Percentiles rank a stretch among this genome's conserved stretches.
These are phyloP conservation scores for Rhizomys pruinosus DNA, from an alignment of 2,113 vertebrate genomes.

Conservation along the genomic window DNA sequence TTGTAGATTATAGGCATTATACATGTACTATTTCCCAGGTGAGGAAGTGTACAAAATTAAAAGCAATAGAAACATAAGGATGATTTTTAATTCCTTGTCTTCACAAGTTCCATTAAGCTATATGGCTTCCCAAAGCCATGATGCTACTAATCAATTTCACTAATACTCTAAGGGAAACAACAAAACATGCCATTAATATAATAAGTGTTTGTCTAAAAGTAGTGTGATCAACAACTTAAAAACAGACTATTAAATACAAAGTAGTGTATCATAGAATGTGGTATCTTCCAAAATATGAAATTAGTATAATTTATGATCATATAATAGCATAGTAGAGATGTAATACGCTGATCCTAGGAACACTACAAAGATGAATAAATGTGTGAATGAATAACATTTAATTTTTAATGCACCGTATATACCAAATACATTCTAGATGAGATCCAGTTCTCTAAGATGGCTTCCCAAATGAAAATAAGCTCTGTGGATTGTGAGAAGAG, in stretches of 20 bases:
- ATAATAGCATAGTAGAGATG: neutral
- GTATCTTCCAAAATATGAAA: conserved; percentile 33
- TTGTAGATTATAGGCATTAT: neutral
- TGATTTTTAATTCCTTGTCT: conserved; percentile 59
- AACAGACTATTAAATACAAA: neutral
- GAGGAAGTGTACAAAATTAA: neutral
- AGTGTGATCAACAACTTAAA: conserved; percentile 57
- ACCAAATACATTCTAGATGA: neutral
- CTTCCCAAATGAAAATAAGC: neutral
- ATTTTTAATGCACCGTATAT: neutral
- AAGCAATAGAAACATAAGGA: conserved; percentile 52
- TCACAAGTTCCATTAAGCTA: conserved; percentile 65
- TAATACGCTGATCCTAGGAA: neutral
- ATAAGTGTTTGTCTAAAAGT: conserved; percentile 42
- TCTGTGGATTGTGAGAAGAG: neutral
- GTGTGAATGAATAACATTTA: neutral
- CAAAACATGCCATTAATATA: conserved; percentile 66
- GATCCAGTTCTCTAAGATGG: neutral
- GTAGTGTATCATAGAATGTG: neutral
- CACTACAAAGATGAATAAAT: neutral
- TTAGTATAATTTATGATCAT: neutral
- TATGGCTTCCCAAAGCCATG: conserved; percentile 65
- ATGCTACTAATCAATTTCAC: conserved; percentile 67
- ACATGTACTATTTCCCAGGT: neutral
- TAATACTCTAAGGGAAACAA: conserved; percentile 68